Percentiles rank a stretch among this genome's conserved stretches.
phyloP scores from a whole-genome alignment of 2,113 vertebrate genomes.

The Calyptommatus sinebrachiatus region DNA sequence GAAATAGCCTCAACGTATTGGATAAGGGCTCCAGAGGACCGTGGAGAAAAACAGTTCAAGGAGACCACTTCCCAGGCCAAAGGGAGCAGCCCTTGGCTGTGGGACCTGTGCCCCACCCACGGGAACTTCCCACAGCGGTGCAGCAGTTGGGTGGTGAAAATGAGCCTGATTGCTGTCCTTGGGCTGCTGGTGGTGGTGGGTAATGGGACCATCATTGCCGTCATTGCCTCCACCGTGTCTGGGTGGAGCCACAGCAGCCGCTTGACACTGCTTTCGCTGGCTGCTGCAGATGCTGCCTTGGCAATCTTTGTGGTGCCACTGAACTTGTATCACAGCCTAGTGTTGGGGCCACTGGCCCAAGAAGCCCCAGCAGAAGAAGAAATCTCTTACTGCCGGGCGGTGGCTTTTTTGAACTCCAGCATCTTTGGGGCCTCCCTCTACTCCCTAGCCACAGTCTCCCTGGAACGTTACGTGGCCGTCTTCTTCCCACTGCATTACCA shows the following conservation, averaged over 20 bases:
- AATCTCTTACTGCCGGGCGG: conserved; percentile 74
- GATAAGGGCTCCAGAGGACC: not conserved
- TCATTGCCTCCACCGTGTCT: conserved; percentile 77
- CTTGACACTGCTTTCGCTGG: conserved; percentile 78
- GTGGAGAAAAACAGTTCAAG: no score
- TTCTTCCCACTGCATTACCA: conserved; percentile 79
- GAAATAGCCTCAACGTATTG: not conserved
- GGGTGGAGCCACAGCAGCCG: conserved; percentile 82
- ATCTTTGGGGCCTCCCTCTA: conserved; percentile 79
- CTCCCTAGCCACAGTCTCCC: conserved; percentile 76
- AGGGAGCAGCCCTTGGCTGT: no score
- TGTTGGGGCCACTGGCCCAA: conserved; percentile 54
- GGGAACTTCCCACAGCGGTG: not conserved
- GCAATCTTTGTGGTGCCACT: conserved; percentile 81
- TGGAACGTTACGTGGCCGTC: conserved; percentile 80
- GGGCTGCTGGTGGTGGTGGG: conserved; percentile 77
- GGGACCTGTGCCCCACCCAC: not conserved
- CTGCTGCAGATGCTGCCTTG: conserved; percentile 78
- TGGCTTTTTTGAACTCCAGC: conserved; percentile 77
- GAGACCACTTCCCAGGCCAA: no score
- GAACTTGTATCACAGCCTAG: conserved; percentile 77
- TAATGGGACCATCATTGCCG: conserved; percentile 77
- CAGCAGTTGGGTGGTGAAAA: conserved; percentile 68
- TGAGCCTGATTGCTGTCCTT: conserved; percentile 70
- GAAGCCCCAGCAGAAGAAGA: not conserved